Percentiles rank a stretch among this genome's conserved stretches.
Conservation (phyloP, 2,888 invertebrate species). For the Uloborus plumipes region DNA sequence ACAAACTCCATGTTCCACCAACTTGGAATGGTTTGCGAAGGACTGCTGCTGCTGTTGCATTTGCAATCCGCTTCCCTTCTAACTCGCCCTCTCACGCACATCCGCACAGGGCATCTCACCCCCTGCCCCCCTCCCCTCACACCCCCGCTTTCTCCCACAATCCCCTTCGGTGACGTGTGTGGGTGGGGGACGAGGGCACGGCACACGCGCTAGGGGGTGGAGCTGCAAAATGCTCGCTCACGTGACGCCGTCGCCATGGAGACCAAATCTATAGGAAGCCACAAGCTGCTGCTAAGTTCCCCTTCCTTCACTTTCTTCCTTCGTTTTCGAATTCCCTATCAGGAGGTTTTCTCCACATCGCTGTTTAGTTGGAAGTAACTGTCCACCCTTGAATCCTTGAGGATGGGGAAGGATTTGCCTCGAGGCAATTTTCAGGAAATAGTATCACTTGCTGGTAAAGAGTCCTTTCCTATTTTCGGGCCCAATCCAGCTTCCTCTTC, state of each 20-base stretch:
- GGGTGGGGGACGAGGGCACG: not conserved
- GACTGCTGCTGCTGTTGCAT: slow-evolving; percentile 26
- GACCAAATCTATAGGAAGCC: slow-evolving; percentile 61
- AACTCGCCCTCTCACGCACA: slow-evolving; percentile 24
- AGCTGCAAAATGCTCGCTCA: slow-evolving; percentile 62
- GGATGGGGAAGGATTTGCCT: slow-evolving; percentile 49
- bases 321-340: slow-evolving; percentile 30
- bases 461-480: slow-evolving; percentile 53
- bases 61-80: slow-evolving; percentile 24
- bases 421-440: slow-evolving; percentile 46
- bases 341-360: not conserved
- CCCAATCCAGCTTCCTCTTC: slow-evolving; percentile 10
- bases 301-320: slow-evolving; percentile 51
- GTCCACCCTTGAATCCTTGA: slow-evolving; percentile 29
- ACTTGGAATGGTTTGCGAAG: slow-evolving; percentile 6
- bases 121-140: slow-evolving; percentile 30
- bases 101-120: slow-evolving; percentile 29
- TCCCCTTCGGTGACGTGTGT: slow-evolving; percentile 36
- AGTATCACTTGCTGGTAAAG: slow-evolving; percentile 40
- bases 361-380: slow-evolving; percentile 55
- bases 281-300: slow-evolving; percentile 58
- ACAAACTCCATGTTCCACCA: slow-evolving; percentile 43
- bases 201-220: slow-evolving; percentile 45
- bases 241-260: slow-evolving; percentile 50
- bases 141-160: slow-evolving; percentile 45